Conservation (phyloP, 2,797 vertebrate genomes). For the Coreius guichenoti region DNA sequence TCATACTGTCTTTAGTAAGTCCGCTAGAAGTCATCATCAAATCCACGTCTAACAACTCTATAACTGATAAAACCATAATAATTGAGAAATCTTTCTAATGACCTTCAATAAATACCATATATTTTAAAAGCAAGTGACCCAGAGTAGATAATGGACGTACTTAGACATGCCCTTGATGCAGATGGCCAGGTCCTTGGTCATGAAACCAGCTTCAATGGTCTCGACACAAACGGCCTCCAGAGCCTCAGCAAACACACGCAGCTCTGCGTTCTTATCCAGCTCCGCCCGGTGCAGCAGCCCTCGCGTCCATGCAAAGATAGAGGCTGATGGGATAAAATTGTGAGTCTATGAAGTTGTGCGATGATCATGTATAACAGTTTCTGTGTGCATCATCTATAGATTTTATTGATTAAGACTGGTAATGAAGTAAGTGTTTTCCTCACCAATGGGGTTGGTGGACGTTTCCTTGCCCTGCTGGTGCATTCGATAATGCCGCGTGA, state of each 20-base stretch:
- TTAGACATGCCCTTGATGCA: constrained; percentile 93
- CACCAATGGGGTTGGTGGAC: constrained; percentile 97
- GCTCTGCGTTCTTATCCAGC: constrained; percentile 88
- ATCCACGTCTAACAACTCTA: neutral
- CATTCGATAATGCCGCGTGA: constrained; percentile 95
- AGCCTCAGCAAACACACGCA: constrained; percentile 83
- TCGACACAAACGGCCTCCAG: constrained; percentile 95
- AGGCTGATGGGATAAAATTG: constrained; percentile 78
- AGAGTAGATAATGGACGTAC: constrained; percentile 77
- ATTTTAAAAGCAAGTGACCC: neutral
- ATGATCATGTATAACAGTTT: neutral
- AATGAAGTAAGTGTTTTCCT: constrained; percentile 39
- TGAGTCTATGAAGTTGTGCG: neutral
- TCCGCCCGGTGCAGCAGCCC: constrained; percentile 93
- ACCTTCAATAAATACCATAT: neutral
- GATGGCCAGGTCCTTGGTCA: constrained; percentile 98
- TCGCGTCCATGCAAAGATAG: constrained; percentile 96
- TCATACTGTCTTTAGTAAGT: neutral
- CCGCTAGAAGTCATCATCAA: neutral
- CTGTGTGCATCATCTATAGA: neutral
- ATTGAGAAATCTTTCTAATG: neutral
- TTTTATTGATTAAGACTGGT: neutral
- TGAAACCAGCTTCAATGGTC: constrained; percentile 96
- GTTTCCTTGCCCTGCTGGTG: constrained; percentile 98
- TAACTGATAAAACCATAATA: neutral